Evolutionary conservation across 1,140 invertebrate species (phyloP).

Genomic region (Zaprionus davidi): DNA sequence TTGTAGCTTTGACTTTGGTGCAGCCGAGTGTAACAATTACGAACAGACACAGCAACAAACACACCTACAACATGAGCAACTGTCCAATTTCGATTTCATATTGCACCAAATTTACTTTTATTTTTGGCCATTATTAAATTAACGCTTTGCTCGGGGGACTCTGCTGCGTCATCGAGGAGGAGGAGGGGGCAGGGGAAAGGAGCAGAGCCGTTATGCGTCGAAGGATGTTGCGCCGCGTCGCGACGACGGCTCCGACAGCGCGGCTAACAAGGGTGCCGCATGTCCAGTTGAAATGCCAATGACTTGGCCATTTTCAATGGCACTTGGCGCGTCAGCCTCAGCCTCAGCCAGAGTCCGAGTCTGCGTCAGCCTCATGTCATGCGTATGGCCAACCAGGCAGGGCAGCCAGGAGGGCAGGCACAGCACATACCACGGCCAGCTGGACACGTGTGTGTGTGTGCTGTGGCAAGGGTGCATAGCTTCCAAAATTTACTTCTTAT

Average conservation of each 20-base stretch:
- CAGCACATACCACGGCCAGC: conserved; percentile 12
- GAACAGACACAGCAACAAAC: conserved; percentile 45
- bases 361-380: conserved; percentile 56
- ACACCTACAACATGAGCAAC: conserved; percentile 40
- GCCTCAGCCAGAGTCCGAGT: conserved; percentile 23
- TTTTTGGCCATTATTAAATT: conserved; percentile 77
- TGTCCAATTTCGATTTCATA: conserved; percentile 55
- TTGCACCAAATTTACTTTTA: conserved; percentile 67
- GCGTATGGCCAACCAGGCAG: conserved; percentile 52
- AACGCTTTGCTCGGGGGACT: conserved; percentile 60
- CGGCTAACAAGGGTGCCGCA: conserved; percentile 78
- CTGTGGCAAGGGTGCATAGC: conserved; percentile 8
- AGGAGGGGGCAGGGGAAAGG: conserved; percentile 16
- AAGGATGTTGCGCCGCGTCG: conserved; percentile 68
- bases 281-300: conserved; percentile 82
- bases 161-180: conserved; percentile 64
- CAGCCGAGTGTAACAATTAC: conserved; percentile 73
- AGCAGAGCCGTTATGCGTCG: conserved; percentile 75
- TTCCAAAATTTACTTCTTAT: conserved; percentile 68
- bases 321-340: conserved; percentile 72
- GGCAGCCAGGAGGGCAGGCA: conserved; percentile 1
- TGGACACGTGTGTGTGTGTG: conserved; percentile 24
- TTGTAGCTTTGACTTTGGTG: conserved; percentile 75
- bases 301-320: conserved; percentile 79
- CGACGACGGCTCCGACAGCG: conserved; percentile 61